Percentiles rank a stretch among this genome's conserved stretches.
Evolutionary conservation across 35 echinoderm and acorn worm species (phyloP).

Genomic region (Strongylocentrotus purpuratus): DNA sequence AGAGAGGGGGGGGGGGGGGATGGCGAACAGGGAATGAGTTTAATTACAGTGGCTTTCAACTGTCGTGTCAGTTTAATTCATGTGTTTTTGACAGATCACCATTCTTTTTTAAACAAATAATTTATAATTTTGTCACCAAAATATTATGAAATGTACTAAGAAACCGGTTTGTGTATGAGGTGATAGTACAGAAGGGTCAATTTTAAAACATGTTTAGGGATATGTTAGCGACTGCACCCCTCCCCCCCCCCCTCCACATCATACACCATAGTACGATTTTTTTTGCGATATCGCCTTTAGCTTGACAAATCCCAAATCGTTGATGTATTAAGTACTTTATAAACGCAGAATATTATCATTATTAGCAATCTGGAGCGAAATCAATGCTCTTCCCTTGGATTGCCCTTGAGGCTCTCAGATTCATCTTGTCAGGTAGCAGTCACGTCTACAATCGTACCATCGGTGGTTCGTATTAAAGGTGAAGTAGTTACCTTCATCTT

Average conservation of each 20-base stretch:
- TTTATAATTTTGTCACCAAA: too few relatives aligned
- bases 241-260: background rate
- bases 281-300: background rate
- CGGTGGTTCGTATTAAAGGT: too few relatives aligned
- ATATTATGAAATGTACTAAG: too few relatives aligned
- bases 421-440: background rate
- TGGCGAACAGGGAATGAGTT: background rate
- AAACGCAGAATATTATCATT: too few relatives aligned
- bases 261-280: background rate
- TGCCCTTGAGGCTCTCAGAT: background rate
- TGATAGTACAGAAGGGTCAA: too few relatives aligned
- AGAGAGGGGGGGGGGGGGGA: background rate
- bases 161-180: too few relatives aligned
- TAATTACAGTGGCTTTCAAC: background rate
- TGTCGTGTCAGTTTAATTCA: too few relatives aligned
- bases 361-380: background rate
- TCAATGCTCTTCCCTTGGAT: background rate
- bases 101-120: too few relatives aligned
- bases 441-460: background rate
- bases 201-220: too few relatives aligned
- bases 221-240: background rate
- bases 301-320: background rate
- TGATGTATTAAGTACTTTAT: too few relatives aligned
- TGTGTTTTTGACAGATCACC: too few relatives aligned
- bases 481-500: too few relatives aligned